Base-by-base conservation (phyloP, 2,113 vertebrate species). In the Cynopterus brachyotis region DNA sequence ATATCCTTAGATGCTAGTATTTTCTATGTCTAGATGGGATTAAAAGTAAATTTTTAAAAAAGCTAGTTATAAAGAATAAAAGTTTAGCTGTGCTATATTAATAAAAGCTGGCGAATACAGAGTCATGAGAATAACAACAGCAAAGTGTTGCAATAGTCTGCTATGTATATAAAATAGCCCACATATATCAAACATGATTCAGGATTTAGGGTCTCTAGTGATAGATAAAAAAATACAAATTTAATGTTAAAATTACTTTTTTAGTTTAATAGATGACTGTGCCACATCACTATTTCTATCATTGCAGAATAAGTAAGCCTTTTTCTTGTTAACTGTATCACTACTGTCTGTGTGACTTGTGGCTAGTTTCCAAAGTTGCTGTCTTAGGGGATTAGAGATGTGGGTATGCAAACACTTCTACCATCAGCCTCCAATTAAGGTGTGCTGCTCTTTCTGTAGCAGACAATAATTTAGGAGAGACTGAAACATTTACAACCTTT, bases 181-280 rank as follows among this genome's bases (percentile, higher is more conserved):
- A 19, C 9, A 35, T 22, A 2, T 19, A 35, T 42, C 35, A 70
- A 53, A 80, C 0, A 22, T 2, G 20, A 70, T 32, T 81, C n/a
- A 81, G 85, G 90, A 75, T 45, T 37, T 82, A 95, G 75, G 94
- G 92, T 60, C 91, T 96, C 92, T 98, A 0, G 50, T 72, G 95
- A 66, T 50, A 53, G 28, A 62, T 40, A 24, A 50, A 37, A 50
- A 75, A 75, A 57, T 50, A 42, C 66, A 86, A 30, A 45, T 57
- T 59, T 72, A 85, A 45, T 45, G 92, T 82, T 50, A 60, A 72
- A 93, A 88, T 59, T 26, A 24, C 1, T 2, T 37, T 55, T 4
- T 32, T 59, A 64, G 69, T 82, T 95, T 60, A 66, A 93, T 6
- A 62, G 37, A 86, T 5, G 42, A 28, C 35, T 91, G 64, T 62